Base-by-base conservation (phyloP, 2,888 invertebrate species). In the Chrysina gloriosa region DNA sequence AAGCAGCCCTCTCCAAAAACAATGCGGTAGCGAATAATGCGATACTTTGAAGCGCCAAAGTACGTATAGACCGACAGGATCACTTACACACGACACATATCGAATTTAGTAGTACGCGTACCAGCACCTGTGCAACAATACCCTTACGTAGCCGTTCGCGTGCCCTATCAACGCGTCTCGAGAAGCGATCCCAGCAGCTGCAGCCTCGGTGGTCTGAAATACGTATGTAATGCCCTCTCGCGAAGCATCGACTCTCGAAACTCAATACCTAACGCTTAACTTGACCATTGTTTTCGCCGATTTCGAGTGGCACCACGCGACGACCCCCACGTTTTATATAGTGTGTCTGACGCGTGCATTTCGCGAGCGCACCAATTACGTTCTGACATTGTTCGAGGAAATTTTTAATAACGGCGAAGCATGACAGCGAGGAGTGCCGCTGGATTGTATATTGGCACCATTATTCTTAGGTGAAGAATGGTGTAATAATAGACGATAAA, bases 181-280 rank as follows among this genome's bases (percentile, higher is more conserved):
- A 56, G 36, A 48, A 16, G 45, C 19, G 5, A 45, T 45, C 45
- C 23, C 29, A 29, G 42, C 58, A 61, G 58, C 58, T 61, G 58
- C 42, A 25, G 42, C 27, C 42, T 61, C 58, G 58, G 58, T 61
- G 58, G 58, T 61, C 58, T 61, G 58, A 61, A 61, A 27, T 61
- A n/a, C n/a, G n/a, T n/a, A n/a, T n/a, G n/a, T n/a, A 42, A 45
- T 61, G 14, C 58, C 25, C 50, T 11, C 6, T n/a, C 23, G 23
- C 4, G 39, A 21, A n/a, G 56, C 29, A n/a, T 11, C 48, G 29
- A 16, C 58, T 36, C 58, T 61, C 42, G 58, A 61, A 61, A 61
- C 42, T 42, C 58, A 61, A 61, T 42, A 61, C 58, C 25, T 27
- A 23, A 61, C 42, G 39, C 39, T 61, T 61, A 61, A 61, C 58